Percentiles rank a stretch among this genome's conserved stretches.
Conservation (phyloP, 2,888 invertebrate genomes). For the Cremastobaeus sp. region DNA sequence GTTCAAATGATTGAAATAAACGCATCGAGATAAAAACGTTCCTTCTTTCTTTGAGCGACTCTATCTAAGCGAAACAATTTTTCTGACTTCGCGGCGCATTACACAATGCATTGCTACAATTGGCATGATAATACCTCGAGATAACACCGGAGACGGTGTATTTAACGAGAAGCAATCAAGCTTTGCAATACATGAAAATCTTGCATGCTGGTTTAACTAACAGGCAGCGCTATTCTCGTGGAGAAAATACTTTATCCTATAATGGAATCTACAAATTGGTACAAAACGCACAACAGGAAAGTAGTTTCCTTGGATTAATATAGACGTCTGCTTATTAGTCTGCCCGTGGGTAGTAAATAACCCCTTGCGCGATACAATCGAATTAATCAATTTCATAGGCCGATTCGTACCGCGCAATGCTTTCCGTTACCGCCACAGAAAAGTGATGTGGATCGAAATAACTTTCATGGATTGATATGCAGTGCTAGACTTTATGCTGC, state of each 20-base stretch:
- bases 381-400: slow-evolving; percentile 33
- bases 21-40: slow-evolving; percentile 30
- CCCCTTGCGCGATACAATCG: slow-evolving; percentile 9
- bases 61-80: slow-evolving; percentile 35
- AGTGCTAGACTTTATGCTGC: too few relatives aligned
- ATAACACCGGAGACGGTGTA: slow-evolving; percentile 54
- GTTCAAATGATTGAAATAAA: slow-evolving; percentile 23
- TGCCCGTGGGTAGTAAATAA: slow-evolving; percentile 38
- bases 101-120: slow-evolving; percentile 47
- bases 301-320: slow-evolving; percentile 51
- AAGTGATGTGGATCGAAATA: background rate
- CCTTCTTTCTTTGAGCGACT: slow-evolving; percentile 24
- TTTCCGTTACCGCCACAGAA: background rate
- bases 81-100: slow-evolving; percentile 32
- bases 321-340: slow-evolving; percentile 44
- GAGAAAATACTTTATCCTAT: slow-evolving; percentile 47
- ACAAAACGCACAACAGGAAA: slow-evolving; percentile 52
- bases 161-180: slow-evolving; percentile 58
- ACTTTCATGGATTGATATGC: background rate
- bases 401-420: too few relatives aligned
- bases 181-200: slow-evolving; percentile 53
- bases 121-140: slow-evolving; percentile 54
- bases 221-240: slow-evolving; percentile 34
- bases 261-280: slow-evolving; percentile 58
- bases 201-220: slow-evolving; percentile 54